Conservation (phyloP, 1,140 invertebrate species). For the Delia radicum region DNA sequence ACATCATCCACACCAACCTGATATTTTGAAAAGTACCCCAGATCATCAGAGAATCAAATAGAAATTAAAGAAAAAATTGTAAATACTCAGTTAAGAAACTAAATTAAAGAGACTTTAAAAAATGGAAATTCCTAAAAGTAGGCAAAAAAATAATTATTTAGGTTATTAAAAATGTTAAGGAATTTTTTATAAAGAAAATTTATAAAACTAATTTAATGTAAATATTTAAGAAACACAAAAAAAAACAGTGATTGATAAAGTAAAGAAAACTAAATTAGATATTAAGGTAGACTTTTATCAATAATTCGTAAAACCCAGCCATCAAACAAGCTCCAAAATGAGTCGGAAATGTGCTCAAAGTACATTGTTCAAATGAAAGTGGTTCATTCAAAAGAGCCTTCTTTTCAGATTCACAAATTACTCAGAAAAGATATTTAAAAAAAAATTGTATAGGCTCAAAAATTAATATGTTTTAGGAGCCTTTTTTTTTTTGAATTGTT, state of each 20-base stretch:
- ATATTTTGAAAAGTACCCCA: constrained; percentile 80
- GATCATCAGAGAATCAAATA: constrained; percentile 66
- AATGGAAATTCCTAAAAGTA: not conserved
- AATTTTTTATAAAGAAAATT: not conserved
- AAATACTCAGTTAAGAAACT: constrained; percentile 3
- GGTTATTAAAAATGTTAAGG: not conserved
- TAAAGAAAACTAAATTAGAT: not conserved
- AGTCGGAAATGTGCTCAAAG: too few species aligned
- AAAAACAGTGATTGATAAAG: not conserved
- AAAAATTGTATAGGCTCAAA: too few species aligned
- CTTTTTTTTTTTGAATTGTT: too few species aligned
- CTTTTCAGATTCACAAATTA: too few species aligned
- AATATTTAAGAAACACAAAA: not conserved
- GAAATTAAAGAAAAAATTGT: not conserved
- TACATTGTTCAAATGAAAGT: too few species aligned
- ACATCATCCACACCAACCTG: constrained; percentile 61
- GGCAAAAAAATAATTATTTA: not conserved
- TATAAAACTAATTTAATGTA: not conserved
- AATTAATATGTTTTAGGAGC: too few species aligned
- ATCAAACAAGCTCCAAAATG: too few species aligned
- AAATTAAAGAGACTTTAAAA: not conserved
- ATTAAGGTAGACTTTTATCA: too few species aligned
- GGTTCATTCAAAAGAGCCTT: too few species aligned
- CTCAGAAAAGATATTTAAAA: too few species aligned
- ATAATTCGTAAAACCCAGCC: too few species aligned